Conservation (phyloP, 2,888 invertebrate species). For the Nemapogon koenigi region DNA sequence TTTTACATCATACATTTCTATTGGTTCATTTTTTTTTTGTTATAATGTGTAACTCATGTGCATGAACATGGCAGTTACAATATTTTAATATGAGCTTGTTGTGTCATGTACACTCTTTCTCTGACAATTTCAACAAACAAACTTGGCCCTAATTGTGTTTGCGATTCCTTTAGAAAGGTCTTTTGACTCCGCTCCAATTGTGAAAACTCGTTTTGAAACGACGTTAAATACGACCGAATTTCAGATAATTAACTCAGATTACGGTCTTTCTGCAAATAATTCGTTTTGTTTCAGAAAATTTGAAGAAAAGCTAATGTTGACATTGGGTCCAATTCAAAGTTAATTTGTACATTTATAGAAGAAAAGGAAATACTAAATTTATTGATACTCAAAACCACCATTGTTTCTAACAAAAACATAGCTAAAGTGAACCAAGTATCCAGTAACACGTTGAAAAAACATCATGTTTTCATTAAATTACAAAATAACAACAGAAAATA, state of each 20-base stretch:
- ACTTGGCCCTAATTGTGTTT: constrained; percentile 55
- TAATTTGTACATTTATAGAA: too few relatives aligned
- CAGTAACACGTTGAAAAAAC: too few relatives aligned
- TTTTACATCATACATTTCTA: too few relatives aligned
- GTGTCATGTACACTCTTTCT: constrained; percentile 42
- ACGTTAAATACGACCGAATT: constrained; percentile 55
- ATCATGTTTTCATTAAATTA: too few relatives aligned
- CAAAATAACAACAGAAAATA: too few relatives aligned
- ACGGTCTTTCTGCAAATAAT: constrained; percentile 43
- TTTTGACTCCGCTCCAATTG: constrained; percentile 52
- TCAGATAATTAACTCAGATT: constrained; percentile 60
- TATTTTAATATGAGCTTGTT: constrained; percentile 18
- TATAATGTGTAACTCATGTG: background rate
- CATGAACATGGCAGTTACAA: constrained; percentile 16
- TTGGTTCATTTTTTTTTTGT: too few relatives aligned
- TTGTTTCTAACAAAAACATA: too few relatives aligned
- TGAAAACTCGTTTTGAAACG: constrained; percentile 50
- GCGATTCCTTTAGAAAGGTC: constrained; percentile 52
- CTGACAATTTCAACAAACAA: constrained; percentile 47
- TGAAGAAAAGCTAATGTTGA: constrained; percentile 23
- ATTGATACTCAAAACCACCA: too few relatives aligned
- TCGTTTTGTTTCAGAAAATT: constrained; percentile 41
- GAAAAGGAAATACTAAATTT: too few relatives aligned
- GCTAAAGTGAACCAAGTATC: too few relatives aligned
- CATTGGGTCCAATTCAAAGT: constrained; percentile 15